Evolutionary conservation across 2,888 invertebrate genomes (phyloP), one percentile per base, ranked within the genome.

Genomic region (Lysandra coridon): DNA sequence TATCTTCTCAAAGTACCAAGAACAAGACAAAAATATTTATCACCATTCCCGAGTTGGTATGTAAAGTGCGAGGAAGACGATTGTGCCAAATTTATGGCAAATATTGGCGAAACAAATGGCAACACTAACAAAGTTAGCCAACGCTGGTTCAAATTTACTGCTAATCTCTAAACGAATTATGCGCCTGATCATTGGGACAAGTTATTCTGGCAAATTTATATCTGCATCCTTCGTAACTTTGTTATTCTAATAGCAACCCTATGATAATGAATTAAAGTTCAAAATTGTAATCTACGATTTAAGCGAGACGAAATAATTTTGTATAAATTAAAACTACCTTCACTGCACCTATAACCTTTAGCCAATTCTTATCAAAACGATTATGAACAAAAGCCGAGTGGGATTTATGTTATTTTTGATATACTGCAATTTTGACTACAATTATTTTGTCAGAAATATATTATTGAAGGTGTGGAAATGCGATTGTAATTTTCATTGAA

Each of bases 331-430:
- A 83, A 83, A 84, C 84, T 82, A 83, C 84, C 83, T 84, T 86
- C 80, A 83, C 85, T 83, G 82, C 84, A 80, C 83, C 83, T 82
- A 84, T 81, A 84, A 85, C 85, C 85, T 85, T 86, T 86, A 83
- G 83, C 84, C 82, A 83, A 82, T 82, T 83, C 83, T 83, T 83
- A 83, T 82, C 84, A 85, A 84, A 83, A 80, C 82, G 81, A 82
- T 83, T 83, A 83, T 83, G 81, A 81, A 81, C 81, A 80, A 81
- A 82, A 82, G 57, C 6, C 33, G 33, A 69, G 69, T 33, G 17
- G 57, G 53, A 57, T 76, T 76, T 76, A 76, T 57, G 49, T 6
- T 2, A 76, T 76, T 76, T 76, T 53, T 76, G 53, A 76, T 76
- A 76, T 53, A 76, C 49, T 57, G 53, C 49, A 7, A 53, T 76